These are phyloP conservation scores for Tragelaphus eurycerus DNA, from an alignment of 2,797 vertebrate genomes.

Conservation along the genomic window DNA sequence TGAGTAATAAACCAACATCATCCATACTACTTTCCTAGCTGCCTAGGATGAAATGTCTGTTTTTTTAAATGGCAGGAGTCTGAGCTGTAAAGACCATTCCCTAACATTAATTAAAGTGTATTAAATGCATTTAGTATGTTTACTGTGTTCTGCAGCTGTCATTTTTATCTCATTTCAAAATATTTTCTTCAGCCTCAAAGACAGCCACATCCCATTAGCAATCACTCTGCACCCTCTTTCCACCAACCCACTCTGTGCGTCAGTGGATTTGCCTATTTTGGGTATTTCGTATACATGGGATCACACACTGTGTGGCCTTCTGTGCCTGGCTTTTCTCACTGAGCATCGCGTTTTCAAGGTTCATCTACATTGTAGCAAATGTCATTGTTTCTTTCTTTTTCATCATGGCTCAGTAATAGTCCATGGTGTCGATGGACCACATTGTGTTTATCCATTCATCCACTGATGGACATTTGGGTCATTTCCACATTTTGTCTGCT, in stretches of 20 bases:
- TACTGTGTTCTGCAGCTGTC: background rate
- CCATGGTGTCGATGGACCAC: accelerated
- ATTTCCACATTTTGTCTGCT: background rate
- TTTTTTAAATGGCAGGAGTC: background rate
- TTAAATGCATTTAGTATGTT: background rate
- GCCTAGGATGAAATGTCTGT: background rate
- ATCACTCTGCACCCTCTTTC: background rate
- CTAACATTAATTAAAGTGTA: background rate
- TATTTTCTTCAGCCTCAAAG: background rate
- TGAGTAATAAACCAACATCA: background rate
- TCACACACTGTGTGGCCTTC: background rate
- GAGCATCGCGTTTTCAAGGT: background rate
- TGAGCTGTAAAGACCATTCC: background rate
- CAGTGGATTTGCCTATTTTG: background rate
- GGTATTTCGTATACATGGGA: background rate
- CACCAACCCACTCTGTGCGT: too few species aligned
- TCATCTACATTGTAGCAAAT: background rate
- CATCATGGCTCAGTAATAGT: too few species aligned
- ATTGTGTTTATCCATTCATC: background rate
- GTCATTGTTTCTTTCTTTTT: background rate
- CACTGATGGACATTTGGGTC: background rate
- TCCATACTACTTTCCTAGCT: background rate
- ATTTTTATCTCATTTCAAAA: background rate
- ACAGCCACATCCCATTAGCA: background rate
- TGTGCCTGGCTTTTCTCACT: background rate